Conservation (phyloP, 2,797 vertebrate genomes). For the Syncerus caffer region DNA sequence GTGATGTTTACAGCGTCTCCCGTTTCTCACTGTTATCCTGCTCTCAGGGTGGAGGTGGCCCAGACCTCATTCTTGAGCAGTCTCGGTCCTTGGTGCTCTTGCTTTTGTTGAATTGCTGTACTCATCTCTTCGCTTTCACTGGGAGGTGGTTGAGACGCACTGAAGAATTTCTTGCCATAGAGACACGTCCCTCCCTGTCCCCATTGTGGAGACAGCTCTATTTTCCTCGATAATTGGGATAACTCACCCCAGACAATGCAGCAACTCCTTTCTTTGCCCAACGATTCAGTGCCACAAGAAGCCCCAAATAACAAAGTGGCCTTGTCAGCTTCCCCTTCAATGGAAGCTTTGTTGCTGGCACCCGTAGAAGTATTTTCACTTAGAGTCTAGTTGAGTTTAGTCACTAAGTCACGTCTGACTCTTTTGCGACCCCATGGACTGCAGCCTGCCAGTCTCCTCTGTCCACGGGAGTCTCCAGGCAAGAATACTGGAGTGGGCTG, state of each 20-base stretch:
- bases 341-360: neutral
- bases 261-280: neutral
- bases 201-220: accelerated
- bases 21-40: accelerated
- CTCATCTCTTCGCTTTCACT: neutral
- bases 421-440: neutral
- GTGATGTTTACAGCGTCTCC: accelerated
- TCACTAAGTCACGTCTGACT: neutral
- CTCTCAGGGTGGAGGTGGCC: too few species aligned
- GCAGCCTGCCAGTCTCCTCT: accelerated
- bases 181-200: accelerated
- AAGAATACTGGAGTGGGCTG: neutral
- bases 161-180: too few species aligned
- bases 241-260: too few species aligned
- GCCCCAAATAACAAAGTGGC: accelerated
- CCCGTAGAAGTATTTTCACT: neutral
- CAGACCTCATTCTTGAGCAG: neutral
- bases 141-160: accelerated
- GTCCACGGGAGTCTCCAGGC: neutral
- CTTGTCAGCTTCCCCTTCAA: neutral
- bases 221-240: neutral
- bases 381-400: neutral
- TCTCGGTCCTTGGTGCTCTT: accelerated
- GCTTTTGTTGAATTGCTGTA: neutral
- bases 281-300: accelerated